Base-by-base conservation (phyloP, 2,888 invertebrate genomes). In the Andrena camellia region DNA sequence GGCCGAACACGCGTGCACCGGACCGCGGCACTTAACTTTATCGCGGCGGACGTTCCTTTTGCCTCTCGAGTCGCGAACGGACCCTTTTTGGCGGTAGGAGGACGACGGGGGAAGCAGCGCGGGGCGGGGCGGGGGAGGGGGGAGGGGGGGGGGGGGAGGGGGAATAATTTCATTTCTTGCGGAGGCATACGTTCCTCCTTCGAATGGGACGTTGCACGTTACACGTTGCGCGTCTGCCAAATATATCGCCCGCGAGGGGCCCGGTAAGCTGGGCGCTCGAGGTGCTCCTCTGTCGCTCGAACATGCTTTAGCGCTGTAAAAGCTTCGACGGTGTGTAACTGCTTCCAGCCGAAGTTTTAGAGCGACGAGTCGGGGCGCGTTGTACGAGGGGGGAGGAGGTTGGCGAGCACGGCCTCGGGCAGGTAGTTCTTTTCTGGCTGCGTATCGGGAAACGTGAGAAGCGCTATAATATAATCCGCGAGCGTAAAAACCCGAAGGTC, bases 391-490 rank as follows among this genome's bases (percentile, higher is more conserved):
- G 23, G 66, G 52, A 20, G n/a, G 52, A 42, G 23, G 31, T 7
- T 7, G 31, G 31, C 54, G 20, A n/a, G 8, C 35, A 23, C 60
- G 69, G 42, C 73, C 69, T 70, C 73, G 81, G 69, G 42, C 66
- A 70, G 80, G 67, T 63, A 81, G 75, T 75, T 75, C 81, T 75
- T 75, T 72, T 29, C 75, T 71, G 35, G 70, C 67, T 54, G 66
- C 70, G 71, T 74, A 82, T 81, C 70, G 81, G 62, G 83, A 82
- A 83, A 83, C 72, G 82, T 77, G 83, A 83, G 83, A 83, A 77
- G 83, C 68, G 69, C 77, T 68, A 82, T 82, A 82, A 83, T 82
- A 83, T 82, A 82, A 82, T 83, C 83, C 83, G 78, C 78, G 72
- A 48, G 62, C 67, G 83, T 84, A 78, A 84, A 78, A 78, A 75